These are phyloP conservation scores for Phymorhynchus buccinoides DNA, from an alignment of 1,140 invertebrate genomes.

Conservation along the genomic window DNA sequence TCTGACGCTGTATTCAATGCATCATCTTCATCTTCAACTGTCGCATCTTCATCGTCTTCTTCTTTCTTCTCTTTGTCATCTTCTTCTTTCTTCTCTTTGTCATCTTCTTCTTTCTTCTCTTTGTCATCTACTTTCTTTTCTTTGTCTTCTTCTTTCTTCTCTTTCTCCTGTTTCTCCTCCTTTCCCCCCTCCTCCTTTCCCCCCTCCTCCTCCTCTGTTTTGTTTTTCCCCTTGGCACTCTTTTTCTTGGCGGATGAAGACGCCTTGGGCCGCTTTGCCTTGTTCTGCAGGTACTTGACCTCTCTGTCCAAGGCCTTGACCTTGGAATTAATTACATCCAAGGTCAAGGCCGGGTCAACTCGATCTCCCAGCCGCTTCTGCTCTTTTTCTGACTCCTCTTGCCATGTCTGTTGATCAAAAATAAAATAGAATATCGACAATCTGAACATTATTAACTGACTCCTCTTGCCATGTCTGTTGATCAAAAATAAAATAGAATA, in stretches of 20 bases:
- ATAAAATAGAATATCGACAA: too few species aligned
- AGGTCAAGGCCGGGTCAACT: not conserved
- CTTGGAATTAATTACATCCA: not conserved
- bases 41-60: not conserved
- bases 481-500: too few species aligned
- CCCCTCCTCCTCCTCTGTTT: not conserved
- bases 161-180: not conserved
- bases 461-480: too few species aligned
- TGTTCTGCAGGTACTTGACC: not conserved
- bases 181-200: not conserved
- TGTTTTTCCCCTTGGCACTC: not conserved
- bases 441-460: too few species aligned
- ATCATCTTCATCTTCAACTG: not conserved
- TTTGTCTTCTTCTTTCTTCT: not conserved
- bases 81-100: not conserved
- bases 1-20: not conserved
- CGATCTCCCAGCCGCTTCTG: not conserved
- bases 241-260: not conserved
- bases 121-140: not conserved
- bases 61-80: too few species aligned
- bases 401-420: not conserved
- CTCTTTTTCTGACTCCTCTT: not conserved
- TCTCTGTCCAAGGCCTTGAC: not conserved
- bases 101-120: not conserved
- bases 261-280: not conserved